Evolutionary conservation across 37 sponge, comb jelly and placozoan genomes (phyloP).

Genomic region (Tethya wilhelma): DNA sequence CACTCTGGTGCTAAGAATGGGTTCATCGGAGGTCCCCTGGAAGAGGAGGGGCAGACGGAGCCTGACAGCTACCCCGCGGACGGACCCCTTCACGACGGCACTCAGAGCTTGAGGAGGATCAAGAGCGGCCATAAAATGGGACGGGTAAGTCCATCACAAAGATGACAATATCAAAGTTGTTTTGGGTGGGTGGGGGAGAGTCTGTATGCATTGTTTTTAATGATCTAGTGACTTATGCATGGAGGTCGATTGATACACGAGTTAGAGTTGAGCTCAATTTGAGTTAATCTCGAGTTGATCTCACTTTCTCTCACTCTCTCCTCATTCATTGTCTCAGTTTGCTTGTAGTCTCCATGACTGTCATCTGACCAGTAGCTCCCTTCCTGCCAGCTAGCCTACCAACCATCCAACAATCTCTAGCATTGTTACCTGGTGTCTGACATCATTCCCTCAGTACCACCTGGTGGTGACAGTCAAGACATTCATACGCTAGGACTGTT

Average conservation of each 20-base stretch:
- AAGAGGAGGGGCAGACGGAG: slow-evolving; percentile 29
- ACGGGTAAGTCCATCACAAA: background rate
- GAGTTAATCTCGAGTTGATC: too few relatives aligned
- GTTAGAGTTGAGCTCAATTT: too few relatives aligned
- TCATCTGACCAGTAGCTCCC: background rate
- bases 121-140: background rate
- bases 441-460: too few relatives aligned
- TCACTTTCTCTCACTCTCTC: background rate
- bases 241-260: too few relatives aligned
- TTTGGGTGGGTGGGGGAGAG: too few relatives aligned
- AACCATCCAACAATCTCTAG: background rate
- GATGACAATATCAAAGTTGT: too few relatives aligned
- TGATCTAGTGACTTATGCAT: too few relatives aligned
- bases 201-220: too few relatives aligned
- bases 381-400: background rate
- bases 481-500: too few relatives aligned
- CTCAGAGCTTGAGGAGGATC: slow-evolving; percentile 33
- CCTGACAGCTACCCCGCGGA: slow-evolving; percentile 46
- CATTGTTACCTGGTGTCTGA: background rate
- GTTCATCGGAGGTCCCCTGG: slow-evolving; percentile 29
- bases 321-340: too few relatives aligned
- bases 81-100: slow-evolving; percentile 39
- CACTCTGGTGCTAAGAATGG: slow-evolving; percentile 24
- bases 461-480: too few relatives aligned
- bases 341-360: too few relatives aligned